These are phyloP conservation scores for Bombus breviceps DNA, from an alignment of 1,140 invertebrate species.

Conservation along the genomic window DNA sequence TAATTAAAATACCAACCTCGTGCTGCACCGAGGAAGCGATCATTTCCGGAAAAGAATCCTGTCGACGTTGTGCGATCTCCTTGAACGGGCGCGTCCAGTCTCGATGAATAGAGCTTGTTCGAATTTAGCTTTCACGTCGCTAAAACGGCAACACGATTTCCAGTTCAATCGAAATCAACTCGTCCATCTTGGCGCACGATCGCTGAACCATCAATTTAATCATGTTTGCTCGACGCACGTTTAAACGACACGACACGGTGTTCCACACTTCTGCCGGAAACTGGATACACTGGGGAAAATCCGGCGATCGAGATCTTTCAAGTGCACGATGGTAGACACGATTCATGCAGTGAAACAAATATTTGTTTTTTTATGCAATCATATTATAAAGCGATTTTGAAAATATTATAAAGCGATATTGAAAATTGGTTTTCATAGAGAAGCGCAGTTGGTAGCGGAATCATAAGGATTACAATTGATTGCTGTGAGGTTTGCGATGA, in stretches of 20 bases:
- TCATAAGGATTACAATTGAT: too few relatives aligned
- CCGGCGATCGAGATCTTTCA: background rate
- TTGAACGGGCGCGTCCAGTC: background rate
- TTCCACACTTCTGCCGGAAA: background rate
- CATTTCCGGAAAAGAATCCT: background rate
- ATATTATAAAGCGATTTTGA: too few relatives aligned
- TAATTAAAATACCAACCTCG: background rate
- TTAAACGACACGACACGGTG: background rate
- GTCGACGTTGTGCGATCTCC: background rate
- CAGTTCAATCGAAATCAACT: constrained; percentile 15
- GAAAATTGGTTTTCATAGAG: background rate
- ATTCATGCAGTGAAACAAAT: background rate
- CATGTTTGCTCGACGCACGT: background rate
- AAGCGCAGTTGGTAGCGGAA: background rate
- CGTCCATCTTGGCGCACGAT: constrained; percentile 16
- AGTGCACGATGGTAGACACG: background rate
- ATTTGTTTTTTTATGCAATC: background rate
- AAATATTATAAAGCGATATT: too few relatives aligned
- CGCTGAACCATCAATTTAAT: background rate
- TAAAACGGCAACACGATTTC: constrained; percentile 23
- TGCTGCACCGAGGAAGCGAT: background rate
- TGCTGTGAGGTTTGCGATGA: too few relatives aligned
- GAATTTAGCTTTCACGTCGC: background rate
- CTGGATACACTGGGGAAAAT: background rate
- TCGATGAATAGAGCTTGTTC: background rate